Evolutionary conservation across 2,888 invertebrate species (phyloP).

Genomic region (Kuschelorhynchus macadamiae): DNA sequence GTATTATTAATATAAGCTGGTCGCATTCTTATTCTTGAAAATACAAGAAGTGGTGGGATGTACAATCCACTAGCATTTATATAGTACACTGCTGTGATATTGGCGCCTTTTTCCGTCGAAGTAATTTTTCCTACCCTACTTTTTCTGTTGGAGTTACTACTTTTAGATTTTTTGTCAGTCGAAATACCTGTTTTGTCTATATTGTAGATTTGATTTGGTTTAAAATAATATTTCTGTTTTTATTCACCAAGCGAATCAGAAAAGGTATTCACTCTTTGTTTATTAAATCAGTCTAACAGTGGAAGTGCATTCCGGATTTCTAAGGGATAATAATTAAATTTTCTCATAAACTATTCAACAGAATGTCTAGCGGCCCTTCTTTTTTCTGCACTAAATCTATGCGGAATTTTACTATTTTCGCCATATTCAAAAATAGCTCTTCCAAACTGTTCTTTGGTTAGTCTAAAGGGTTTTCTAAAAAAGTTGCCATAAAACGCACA

Average conservation of each 20-base stretch:
- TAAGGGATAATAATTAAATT: constrained; percentile 34
- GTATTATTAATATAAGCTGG: constrained; percentile 29
- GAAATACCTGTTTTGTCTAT: not conserved
- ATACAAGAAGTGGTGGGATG: constrained; percentile 27
- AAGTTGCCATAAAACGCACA: constrained; percentile 33
- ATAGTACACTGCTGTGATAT: constrained; percentile 18
- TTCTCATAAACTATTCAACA: constrained; percentile 32
- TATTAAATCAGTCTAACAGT: constrained; percentile 38
- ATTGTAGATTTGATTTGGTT: constrained; percentile 1
- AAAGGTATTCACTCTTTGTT: constrained; percentile 12
- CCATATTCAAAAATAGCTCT: constrained; percentile 27
- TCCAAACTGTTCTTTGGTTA: constrained; percentile 32
- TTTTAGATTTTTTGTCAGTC: no score
- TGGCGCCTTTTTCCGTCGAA: constrained; percentile 32
- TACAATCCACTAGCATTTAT: constrained; percentile 36
- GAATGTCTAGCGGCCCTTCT: constrained; percentile 6
- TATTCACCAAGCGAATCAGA: constrained; percentile 25
- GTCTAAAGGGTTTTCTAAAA: constrained; percentile 29
- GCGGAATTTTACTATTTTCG: constrained; percentile 26
- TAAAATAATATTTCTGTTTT: not conserved
- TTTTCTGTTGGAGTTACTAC: no score
- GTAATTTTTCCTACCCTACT: constrained; percentile 31
- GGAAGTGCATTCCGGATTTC: constrained; percentile 33
- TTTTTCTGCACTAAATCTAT: constrained; percentile 25
- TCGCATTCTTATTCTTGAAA: constrained; percentile 34